Conservation (phyloP, 1,140 invertebrate species). For the Cepaea nemoralis region DNA sequence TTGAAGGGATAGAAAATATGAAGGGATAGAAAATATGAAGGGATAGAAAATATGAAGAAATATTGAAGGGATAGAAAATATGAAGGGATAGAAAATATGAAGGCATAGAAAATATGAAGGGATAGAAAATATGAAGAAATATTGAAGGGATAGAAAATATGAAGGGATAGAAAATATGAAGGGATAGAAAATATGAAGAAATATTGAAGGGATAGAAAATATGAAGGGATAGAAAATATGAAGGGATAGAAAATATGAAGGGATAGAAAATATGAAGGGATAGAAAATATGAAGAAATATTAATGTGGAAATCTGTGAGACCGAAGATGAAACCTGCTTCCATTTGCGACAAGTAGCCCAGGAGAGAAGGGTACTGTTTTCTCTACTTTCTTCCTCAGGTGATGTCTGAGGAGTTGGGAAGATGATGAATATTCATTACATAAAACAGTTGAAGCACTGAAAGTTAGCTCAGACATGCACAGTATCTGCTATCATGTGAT, state of each 20-base stretch:
- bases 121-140: constrained; percentile 13
- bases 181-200: constrained; percentile 2
- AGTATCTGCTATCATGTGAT: too few species aligned
- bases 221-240: constrained; percentile 16
- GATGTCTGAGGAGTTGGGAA: neutral
- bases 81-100: too few species aligned
- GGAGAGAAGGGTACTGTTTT: constrained; percentile 13
- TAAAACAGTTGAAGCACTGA: too few species aligned
- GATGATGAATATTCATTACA: neutral
- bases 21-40: too few species aligned
- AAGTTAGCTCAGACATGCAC: too few species aligned
- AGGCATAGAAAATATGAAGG: too few species aligned
- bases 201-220: too few species aligned
- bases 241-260: constrained; percentile 21
- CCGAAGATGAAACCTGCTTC: constrained; percentile 35
- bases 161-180: constrained; percentile 35
- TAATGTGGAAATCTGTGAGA: constrained; percentile 17
- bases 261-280: constrained; percentile 30
- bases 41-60: too few species aligned
- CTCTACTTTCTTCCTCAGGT: neutral
- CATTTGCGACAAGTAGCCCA: constrained; percentile 38
- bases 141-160: too few species aligned
- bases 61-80: too few species aligned
- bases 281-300: constrained; percentile 33
- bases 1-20: too few species aligned